Conservation (phyloP, 2,797 vertebrate species). For the Rhincodon typus region DNA sequence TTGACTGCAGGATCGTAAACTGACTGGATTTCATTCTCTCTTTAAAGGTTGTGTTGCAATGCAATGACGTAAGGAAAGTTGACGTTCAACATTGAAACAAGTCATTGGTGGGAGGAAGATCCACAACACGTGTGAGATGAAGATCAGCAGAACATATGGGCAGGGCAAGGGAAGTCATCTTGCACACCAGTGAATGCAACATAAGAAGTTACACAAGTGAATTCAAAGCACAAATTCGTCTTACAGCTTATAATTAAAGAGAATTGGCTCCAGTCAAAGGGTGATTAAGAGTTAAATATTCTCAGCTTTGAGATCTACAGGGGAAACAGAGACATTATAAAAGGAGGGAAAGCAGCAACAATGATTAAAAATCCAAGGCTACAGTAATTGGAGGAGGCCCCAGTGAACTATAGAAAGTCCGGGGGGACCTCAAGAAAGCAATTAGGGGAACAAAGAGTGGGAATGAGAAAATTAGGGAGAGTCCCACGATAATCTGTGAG, state of each 20-base stretch:
- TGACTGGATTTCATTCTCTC: neutral
- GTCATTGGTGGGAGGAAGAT: neutral
- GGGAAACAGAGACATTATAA: neutral
- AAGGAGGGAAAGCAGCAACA: neutral
- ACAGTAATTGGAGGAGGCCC: neutral
- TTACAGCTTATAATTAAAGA: neutral
- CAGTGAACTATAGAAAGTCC: no score
- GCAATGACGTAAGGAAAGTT: neutral
- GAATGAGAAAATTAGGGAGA: no score
- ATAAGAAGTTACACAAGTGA: neutral
- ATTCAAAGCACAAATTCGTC: neutral
- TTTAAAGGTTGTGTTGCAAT: neutral
- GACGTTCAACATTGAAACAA: neutral
- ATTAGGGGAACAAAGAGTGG: no score
- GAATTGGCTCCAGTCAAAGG: neutral
- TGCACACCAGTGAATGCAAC: neutral
- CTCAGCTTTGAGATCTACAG: neutral
- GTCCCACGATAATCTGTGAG: no score
- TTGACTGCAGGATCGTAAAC: neutral
- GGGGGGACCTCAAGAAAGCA: no score
- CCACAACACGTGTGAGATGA: neutral
- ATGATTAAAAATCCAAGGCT: neutral
- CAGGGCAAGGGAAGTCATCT: neutral
- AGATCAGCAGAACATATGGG: neutral
- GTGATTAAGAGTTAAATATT: neutral